Conservation (phyloP, 2,113 vertebrate genomes). For the Diadophis punctatus region DNA sequence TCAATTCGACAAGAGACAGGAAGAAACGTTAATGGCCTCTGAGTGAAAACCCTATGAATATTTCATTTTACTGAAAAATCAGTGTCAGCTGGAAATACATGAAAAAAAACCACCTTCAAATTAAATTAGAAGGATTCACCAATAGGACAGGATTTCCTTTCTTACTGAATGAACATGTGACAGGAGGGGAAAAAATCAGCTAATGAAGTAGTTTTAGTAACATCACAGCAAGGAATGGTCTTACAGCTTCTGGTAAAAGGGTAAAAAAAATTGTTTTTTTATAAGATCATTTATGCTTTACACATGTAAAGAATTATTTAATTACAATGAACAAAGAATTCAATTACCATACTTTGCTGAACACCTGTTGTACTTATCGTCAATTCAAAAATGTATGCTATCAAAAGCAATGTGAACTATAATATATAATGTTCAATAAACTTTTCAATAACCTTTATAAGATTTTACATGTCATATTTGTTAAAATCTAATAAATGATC, state of each 20-base stretch:
- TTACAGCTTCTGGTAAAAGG: constrained; percentile 59
- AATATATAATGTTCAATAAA: constrained; percentile 60
- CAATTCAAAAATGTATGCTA: constrained; percentile 71
- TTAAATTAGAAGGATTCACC: constrained; percentile 72
- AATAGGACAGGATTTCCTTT: constrained; percentile 63
- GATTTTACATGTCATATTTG: constrained; percentile 45
- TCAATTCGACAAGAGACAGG: constrained; percentile 89
- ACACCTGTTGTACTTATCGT: constrained; percentile 71
- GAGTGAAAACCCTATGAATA: constrained; percentile 75
- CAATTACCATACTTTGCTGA: constrained; percentile 73
- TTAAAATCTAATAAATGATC: constrained; percentile 12
- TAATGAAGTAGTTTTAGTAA: constrained; percentile 68
- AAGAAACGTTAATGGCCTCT: constrained; percentile 86
- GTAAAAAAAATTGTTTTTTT: constrained; percentile 45
- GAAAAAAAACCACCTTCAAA: constrained; percentile 69
- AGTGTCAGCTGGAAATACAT: constrained; percentile 75
- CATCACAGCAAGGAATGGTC: constrained; percentile 62
- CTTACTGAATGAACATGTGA: constrained; percentile 67
- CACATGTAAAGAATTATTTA: constrained; percentile 74
- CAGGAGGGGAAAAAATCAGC: constrained; percentile 42
- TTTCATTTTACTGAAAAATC: constrained; percentile 76
- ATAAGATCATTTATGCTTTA: constrained; percentile 70
- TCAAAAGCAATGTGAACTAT: constrained; percentile 68
- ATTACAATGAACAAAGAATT: constrained; percentile 71
- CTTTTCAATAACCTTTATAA: constrained; percentile 53